A percentile compares a stretch with the other conserved stretches of the same genome.
phyloP scores from a whole-genome alignment of 2,888 invertebrate species.

The Ichneumoninae sp. region DNA sequence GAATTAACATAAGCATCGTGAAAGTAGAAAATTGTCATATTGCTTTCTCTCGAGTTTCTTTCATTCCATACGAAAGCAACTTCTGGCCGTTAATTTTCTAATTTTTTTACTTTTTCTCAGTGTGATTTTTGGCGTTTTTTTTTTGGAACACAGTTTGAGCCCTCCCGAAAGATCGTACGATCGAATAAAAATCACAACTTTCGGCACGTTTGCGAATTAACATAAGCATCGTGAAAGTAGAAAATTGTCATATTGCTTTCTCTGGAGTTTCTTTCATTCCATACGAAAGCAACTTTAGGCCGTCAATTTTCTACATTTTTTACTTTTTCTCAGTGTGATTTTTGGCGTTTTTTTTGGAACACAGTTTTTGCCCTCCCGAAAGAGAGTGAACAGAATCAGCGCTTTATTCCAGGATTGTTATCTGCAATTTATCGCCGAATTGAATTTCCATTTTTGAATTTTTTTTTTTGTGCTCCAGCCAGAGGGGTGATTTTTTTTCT shows the following conservation, averaged over 20 bases:
- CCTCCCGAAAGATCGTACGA: constrained; percentile 67
- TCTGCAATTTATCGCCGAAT: constrained; percentile 3
- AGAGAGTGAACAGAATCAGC: neutral
- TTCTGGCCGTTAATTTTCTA: neutral
- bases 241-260: neutral
- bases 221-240: neutral
- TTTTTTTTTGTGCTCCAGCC: constrained; percentile 36
- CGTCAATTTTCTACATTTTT: neutral
- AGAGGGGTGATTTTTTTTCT: constrained; percentile 29
- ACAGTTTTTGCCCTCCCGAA: neutral
- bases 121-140: neutral
- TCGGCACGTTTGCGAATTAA: constrained; percentile 13
- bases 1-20: constrained; percentile 2
- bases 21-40: neutral
- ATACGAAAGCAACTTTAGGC: neutral
- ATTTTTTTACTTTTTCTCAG: neutral
- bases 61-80: neutral
- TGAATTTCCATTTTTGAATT: constrained; percentile 9
- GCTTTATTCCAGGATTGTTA: neutral
- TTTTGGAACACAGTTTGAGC: neutral
- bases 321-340: neutral
- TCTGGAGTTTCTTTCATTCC: neutral
- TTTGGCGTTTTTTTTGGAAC: neutral
- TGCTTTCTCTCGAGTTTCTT: neutral
- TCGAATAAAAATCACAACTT: constrained; percentile 79